phyloP scores from a whole-genome alignment of 1,140 invertebrate genomes.

The Cherax destructor region DNA sequence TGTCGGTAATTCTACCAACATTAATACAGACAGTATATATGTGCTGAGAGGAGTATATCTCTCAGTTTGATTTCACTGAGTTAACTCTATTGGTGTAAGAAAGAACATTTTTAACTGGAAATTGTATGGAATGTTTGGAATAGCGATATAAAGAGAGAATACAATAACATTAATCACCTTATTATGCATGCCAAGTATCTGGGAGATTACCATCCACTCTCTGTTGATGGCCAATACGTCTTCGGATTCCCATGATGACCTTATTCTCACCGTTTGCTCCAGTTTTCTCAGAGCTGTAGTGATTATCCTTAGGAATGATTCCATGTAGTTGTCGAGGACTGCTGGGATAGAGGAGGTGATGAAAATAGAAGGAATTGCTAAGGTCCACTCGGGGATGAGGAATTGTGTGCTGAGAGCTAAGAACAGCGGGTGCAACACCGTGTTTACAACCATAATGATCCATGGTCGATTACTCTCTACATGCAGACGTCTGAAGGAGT shows the following conservation, averaged over 20 bases:
- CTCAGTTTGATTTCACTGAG: no score
- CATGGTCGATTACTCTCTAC: neutral
- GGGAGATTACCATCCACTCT: neutral
- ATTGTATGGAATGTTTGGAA: no score
- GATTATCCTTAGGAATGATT: neutral
- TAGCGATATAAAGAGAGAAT: no score
- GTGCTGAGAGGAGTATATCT: no score
- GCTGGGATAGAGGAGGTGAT: neutral
- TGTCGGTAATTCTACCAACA: no score
- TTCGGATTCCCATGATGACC: neutral
- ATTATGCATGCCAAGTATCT: neutral
- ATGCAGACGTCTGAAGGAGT: neutral
- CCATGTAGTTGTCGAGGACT: neutral
- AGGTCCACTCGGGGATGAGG: neutral
- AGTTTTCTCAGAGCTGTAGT: neutral
- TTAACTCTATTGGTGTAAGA: no score
- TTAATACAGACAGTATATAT: no score
- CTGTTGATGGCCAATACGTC: neutral
- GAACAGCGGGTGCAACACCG: neutral
- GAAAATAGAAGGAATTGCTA: neutral
- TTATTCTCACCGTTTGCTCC: neutral
- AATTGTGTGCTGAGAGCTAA: neutral
- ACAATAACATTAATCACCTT: neutral
- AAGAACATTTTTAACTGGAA: no score
- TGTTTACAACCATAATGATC: neutral